These are phyloP conservation scores for Andrena camellia DNA, from an alignment of 2,888 invertebrate genomes.

Conservation along the genomic window DNA sequence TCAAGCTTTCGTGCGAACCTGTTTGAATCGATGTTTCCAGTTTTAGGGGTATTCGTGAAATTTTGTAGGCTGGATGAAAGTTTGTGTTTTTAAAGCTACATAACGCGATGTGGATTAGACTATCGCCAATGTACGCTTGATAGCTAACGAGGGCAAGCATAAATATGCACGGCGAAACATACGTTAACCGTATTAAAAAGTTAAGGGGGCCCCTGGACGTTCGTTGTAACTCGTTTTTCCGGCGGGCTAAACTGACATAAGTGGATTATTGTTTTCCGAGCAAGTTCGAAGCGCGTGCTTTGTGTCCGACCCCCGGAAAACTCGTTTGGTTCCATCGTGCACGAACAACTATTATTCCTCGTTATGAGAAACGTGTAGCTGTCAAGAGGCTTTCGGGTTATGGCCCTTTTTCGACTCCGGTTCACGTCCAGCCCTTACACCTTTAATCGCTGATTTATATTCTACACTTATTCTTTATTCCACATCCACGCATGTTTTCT, in stretches of 20 bases:
- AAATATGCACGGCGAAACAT: slow-evolving; percentile 43
- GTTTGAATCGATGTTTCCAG: neutral
- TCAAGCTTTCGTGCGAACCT: too few species aligned
- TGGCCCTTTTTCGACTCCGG: neutral
- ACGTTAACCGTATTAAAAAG: slow-evolving; percentile 60
- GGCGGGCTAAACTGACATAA: slow-evolving; percentile 54
- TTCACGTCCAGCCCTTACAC: neutral
- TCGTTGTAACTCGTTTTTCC: slow-evolving; percentile 58
- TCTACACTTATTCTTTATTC: neutral
- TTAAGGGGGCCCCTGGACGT: slow-evolving; percentile 31
- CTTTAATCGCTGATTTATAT: neutral
- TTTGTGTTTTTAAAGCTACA: neutral
- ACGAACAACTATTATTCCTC: slow-evolving; percentile 49
- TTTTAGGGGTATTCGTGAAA: neutral
- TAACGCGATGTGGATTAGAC: slow-evolving; percentile 16
- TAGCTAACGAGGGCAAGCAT: slow-evolving; percentile 27
- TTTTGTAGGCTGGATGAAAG: neutral
- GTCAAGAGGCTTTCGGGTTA: neutral
- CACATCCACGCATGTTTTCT: too few species aligned
- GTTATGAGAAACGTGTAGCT: slow-evolving; percentile 38
- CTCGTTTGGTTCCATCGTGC: slow-evolving; percentile 39
- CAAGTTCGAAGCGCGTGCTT: slow-evolving; percentile 51
- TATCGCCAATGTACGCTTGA: neutral
- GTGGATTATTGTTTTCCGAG: slow-evolving; percentile 58
- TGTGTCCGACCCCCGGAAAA: slow-evolving; percentile 13